Evolutionary conservation across 2,888 invertebrate species (phyloP).

Genomic region (Drosophila kokeensis): DNA sequence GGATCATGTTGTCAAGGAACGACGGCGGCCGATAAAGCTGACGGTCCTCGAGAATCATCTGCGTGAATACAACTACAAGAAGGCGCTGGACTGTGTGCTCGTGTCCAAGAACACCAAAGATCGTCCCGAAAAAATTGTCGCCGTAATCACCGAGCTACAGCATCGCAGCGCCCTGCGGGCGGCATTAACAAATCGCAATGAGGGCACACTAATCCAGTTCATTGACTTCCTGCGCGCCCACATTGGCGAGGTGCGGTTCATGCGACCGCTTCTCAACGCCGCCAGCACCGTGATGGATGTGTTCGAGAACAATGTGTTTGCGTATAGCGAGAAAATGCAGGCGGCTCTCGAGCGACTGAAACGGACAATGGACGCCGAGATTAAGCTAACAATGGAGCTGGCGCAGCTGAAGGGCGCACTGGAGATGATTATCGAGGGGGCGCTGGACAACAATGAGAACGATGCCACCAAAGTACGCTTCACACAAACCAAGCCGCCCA

Average conservation of each 20-base stretch:
- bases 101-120: slow-evolving; percentile 87
- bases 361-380: slow-evolving; percentile 88
- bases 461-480: slow-evolving; percentile 66
- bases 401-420: slow-evolving; percentile 90
- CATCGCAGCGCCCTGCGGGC: slow-evolving; percentile 91
- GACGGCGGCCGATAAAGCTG: slow-evolving; percentile 58
- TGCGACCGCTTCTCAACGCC: slow-evolving; percentile 90
- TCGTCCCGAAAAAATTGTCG: slow-evolving; percentile 91
- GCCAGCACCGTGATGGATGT: slow-evolving; percentile 91
- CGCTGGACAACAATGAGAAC: slow-evolving; percentile 84
- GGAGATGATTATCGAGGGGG: slow-evolving; percentile 88
- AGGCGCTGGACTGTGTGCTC: slow-evolving; percentile 91
- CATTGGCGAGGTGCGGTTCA: slow-evolving; percentile 91
- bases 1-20: slow-evolving; percentile 86
- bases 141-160: slow-evolving; percentile 94
- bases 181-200: slow-evolving; percentile 91
- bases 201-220: slow-evolving; percentile 88
- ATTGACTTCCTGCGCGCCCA: slow-evolving; percentile 91
- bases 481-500: slow-evolving; percentile 26
- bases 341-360: slow-evolving; percentile 88
- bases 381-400: slow-evolving; percentile 88
- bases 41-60: slow-evolving; percentile 89
- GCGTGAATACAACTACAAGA: slow-evolving; percentile 92
- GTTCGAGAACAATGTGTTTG: slow-evolving; percentile 88
- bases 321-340: slow-evolving; percentile 88